A percentile compares a stretch with the other conserved stretches of the same genome.
Conservation (phyloP, 2,797 vertebrate species). For the Dromococcyx pavoninus region DNA sequence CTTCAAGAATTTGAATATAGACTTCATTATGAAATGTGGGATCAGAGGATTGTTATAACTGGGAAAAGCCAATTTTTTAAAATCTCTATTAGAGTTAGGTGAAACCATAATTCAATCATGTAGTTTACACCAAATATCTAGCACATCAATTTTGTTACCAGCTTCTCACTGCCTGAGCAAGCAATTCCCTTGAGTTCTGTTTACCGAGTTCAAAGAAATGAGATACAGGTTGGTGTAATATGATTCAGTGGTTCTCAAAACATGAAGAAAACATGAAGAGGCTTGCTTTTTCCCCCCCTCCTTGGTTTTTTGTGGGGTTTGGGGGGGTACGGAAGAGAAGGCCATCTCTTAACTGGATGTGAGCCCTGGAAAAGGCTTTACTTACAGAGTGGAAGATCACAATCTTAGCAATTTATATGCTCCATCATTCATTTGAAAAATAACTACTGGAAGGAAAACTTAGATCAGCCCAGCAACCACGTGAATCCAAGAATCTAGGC, state of each 20-base stretch:
- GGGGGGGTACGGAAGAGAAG: background rate
- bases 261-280: background rate
- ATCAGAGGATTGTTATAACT: background rate
- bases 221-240: background rate
- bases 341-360: background rate
- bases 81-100: background rate
- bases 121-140: background rate
- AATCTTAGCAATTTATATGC: background rate
- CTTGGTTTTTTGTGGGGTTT: background rate
- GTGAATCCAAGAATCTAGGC: background rate
- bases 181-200: background rate
- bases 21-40: background rate
- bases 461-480: background rate
- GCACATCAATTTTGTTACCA: background rate
- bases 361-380: background rate
- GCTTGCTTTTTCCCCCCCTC: background rate
- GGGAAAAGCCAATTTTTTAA: background rate
- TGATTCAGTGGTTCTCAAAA: background rate
- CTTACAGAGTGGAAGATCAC: background rate
- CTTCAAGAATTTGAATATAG: background rate
- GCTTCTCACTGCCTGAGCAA: background rate
- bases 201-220: background rate
- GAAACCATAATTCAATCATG: background rate
- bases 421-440: background rate
- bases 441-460: background rate